A percentile compares a stretch with the other conserved stretches of the same genome.
Evolutionary conservation across 92 coral and sea anemone genomes (phyloP).

Genomic region (Actinostola sp.): DNA sequence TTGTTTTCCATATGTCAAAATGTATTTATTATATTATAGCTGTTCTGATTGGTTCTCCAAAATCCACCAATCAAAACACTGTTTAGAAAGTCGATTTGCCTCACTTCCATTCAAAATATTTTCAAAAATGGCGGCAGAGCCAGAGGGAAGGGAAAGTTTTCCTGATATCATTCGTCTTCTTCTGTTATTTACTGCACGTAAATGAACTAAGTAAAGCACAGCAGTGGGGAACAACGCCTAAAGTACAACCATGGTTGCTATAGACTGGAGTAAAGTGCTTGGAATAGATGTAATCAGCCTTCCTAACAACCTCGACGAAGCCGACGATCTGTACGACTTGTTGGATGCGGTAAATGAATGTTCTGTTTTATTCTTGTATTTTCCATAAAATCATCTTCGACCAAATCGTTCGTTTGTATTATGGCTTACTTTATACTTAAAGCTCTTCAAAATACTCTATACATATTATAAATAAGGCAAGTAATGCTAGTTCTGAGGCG

Average conservation of each 20-base stretch:
- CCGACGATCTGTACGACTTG: slow-evolving; percentile 76
- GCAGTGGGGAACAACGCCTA: neutral
- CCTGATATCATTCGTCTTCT: neutral
- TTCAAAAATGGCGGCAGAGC: slow-evolving; percentile 77
- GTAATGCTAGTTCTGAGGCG: too few relatives aligned
- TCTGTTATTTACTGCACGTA: neutral
- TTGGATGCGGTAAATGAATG: slow-evolving; percentile 68
- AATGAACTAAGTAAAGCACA: neutral
- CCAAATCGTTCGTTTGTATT: neutral
- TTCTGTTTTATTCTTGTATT: neutral
- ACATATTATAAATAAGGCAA: too few relatives aligned
- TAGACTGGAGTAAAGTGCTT: slow-evolving; percentile 91
- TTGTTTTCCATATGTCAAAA: neutral
- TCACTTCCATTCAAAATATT: slow-evolving; percentile 58
- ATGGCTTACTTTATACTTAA: neutral
- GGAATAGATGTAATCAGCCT: slow-evolving; percentile 65
- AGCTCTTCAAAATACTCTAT: too few relatives aligned
- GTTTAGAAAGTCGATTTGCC: slow-evolving; percentile 14
- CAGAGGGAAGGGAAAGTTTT: slow-evolving; percentile 11
- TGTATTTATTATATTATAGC: neutral
- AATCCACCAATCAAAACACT: slow-evolving; percentile 21
- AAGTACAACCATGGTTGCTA: slow-evolving; percentile 72
- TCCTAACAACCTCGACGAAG: slow-evolving; percentile 80
- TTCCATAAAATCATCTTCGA: neutral
- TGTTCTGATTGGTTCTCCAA: slow-evolving; percentile 2